Evolutionary conservation across 2,888 invertebrate genomes (phyloP).

Genomic region (Pardosa pseudoannulata): DNA sequence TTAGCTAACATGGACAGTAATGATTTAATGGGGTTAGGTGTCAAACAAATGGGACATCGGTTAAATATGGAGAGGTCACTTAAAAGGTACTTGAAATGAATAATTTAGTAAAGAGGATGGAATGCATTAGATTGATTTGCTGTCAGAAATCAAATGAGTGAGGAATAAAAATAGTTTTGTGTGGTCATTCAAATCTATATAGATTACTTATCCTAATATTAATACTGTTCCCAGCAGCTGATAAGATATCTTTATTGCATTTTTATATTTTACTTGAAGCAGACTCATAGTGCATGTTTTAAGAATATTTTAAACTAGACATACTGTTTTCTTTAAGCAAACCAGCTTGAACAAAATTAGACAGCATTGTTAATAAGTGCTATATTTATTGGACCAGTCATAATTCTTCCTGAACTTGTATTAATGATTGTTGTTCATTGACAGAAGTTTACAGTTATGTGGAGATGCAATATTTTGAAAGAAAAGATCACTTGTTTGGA

Average conservation of each 20-base stretch:
- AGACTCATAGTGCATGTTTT: slow-evolving; percentile 60
- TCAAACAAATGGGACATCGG: slow-evolving; percentile 80
- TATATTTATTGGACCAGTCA: slow-evolving; percentile 67
- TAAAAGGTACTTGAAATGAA: slow-evolving; percentile 68
- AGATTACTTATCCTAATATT: slow-evolving; percentile 35
- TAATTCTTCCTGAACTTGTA: slow-evolving; percentile 26
- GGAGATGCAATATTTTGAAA: not conserved
- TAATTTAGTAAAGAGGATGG: slow-evolving; percentile 34
- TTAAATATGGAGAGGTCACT: slow-evolving; percentile 70
- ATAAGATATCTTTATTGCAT: slow-evolving; percentile 43
- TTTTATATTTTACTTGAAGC: slow-evolving; percentile 62
- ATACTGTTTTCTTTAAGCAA: slow-evolving; percentile 38
- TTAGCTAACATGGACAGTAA: slow-evolving; percentile 80
- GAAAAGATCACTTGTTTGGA: not conserved
- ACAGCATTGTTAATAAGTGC: slow-evolving; percentile 51
- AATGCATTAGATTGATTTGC: slow-evolving; percentile 62
- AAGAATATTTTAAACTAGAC: slow-evolving; percentile 61
- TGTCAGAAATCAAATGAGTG: slow-evolving; percentile 60
- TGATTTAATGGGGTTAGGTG: slow-evolving; percentile 80
- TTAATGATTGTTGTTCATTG: slow-evolving; percentile 12
- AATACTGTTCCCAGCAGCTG: slow-evolving; percentile 51
- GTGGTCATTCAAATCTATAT: slow-evolving; percentile 65
- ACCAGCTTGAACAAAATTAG: slow-evolving; percentile 63
- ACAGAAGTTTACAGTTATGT: not conserved
- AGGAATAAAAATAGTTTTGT: slow-evolving; percentile 72